Evolutionary conservation across 2,113 vertebrate species (phyloP).

Genomic region (Ceyx margarethae): DNA sequence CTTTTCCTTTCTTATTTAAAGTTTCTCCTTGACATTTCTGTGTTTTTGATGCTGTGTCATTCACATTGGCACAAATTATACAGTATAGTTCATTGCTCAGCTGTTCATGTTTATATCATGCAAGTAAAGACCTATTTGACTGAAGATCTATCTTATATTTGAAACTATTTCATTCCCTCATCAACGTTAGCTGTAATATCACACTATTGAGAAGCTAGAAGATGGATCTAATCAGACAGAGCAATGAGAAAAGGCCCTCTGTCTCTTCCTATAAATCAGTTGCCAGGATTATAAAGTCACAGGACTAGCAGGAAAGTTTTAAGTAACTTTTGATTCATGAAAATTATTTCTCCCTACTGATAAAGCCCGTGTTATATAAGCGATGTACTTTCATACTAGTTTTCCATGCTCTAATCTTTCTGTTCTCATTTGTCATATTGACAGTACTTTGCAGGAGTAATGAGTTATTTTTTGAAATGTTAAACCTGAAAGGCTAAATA

Average conservation of each 20-base stretch:
- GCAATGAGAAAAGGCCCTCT: background rate
- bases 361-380: background rate
- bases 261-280: background rate
- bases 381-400: background rate
- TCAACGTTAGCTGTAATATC: background rate
- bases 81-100: background rate
- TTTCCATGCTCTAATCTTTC: background rate
- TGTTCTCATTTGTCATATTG: conserved; percentile 34
- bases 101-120: background rate
- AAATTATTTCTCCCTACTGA: background rate
- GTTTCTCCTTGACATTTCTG: background rate
- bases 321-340: background rate
- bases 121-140: background rate
- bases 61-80: background rate
- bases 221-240: background rate
- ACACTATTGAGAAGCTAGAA: background rate
- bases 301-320: background rate
- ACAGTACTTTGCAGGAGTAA: background rate
- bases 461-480: background rate
- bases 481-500: conserved; percentile 5
- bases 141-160: background rate
- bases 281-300: background rate
- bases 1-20: background rate
- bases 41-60: background rate
- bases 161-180: background rate